Percentiles rank a stretch among this genome's conserved stretches.
phyloP scores from a whole-genome alignment of 2,113 vertebrate species.

The Ia io region DNA sequence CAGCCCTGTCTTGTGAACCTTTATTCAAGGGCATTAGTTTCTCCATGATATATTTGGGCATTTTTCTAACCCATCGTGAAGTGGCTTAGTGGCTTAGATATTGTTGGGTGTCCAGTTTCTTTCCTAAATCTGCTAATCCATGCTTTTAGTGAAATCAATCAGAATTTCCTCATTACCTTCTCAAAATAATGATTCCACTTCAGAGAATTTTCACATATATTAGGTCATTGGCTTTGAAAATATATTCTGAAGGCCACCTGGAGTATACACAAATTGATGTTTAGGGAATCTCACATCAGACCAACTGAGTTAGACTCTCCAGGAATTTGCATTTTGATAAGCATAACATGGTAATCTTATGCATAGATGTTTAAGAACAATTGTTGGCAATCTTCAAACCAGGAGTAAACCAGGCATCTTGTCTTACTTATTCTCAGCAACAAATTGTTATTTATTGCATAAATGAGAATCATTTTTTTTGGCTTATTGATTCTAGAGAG shows the following conservation, averaged over 20 bases:
- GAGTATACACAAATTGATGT: neutral
- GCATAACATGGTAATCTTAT: neutral
- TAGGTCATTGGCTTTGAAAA: conserved; percentile 9
- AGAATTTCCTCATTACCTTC: neutral
- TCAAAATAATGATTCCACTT: conserved; percentile 15
- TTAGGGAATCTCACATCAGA: neutral
- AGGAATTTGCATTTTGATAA: conserved; percentile 3
- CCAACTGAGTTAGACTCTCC: neutral
- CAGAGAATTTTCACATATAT: neutral
- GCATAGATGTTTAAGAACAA: neutral
- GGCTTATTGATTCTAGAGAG: neutral
- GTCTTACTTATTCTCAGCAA: neutral
- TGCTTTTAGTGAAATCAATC: conserved; percentile 9
- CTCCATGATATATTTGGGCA: neutral
- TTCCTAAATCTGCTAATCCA: neutral
- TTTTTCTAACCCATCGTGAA: conserved; percentile 7
- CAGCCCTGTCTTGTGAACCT: conserved; percentile 43
- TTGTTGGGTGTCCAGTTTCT: neutral
- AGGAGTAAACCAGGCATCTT: neutral
- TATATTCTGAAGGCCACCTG: neutral
- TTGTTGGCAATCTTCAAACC: neutral
- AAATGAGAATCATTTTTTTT: neutral
- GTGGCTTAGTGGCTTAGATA: neutral
- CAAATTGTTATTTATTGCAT: conserved; percentile 8
- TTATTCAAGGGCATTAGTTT: neutral